phyloP scores from a whole-genome alignment of 2,113 vertebrate species.

The Theristicus caerulescens region DNA sequence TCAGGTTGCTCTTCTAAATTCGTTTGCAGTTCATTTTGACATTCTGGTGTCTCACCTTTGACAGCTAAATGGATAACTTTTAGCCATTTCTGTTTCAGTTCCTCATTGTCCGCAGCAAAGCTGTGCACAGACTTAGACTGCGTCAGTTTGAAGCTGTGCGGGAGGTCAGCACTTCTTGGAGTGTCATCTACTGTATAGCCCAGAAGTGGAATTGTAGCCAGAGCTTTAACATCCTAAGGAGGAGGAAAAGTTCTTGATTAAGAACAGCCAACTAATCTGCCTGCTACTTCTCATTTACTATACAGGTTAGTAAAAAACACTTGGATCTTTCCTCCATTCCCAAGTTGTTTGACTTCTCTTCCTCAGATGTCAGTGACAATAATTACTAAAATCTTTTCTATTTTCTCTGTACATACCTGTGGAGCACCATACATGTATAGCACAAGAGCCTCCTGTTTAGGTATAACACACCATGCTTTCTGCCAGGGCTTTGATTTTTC shows the following conservation, averaged over 20 bases:
- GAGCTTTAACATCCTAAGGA: slow-evolving; percentile 92
- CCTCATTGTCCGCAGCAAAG: slow-evolving; percentile 91
- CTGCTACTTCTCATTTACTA: background rate
- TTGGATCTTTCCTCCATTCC: background rate
- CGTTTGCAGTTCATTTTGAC: slow-evolving; percentile 48
- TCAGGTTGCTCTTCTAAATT: slow-evolving; percentile 60
- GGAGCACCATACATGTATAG: slow-evolving; percentile 95
- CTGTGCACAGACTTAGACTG: slow-evolving; percentile 94
- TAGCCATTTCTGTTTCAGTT: slow-evolving; percentile 95
- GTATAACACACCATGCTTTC: slow-evolving; percentile 96
- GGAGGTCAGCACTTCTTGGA: slow-evolving; percentile 79
- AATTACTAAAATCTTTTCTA: background rate
- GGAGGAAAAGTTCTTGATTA: background rate
- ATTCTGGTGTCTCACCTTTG: slow-evolving; percentile 82
- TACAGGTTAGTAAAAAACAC: background rate
- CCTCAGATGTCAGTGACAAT: background rate
- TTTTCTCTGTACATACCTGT: slow-evolving; percentile 79
- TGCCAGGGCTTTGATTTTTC: slow-evolving; percentile 97
- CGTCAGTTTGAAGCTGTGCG: slow-evolving; percentile 88
- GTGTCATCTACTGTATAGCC: slow-evolving; percentile 90
- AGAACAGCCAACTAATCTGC: background rate
- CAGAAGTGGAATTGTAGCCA: slow-evolving; percentile 92
- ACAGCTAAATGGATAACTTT: slow-evolving; percentile 89
- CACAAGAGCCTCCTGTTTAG: slow-evolving; percentile 91
- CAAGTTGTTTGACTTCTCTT: background rate